These are phyloP conservation scores for Ischnura elegans DNA, from an alignment of 2,888 invertebrate genomes.

Conservation along the genomic window DNA sequence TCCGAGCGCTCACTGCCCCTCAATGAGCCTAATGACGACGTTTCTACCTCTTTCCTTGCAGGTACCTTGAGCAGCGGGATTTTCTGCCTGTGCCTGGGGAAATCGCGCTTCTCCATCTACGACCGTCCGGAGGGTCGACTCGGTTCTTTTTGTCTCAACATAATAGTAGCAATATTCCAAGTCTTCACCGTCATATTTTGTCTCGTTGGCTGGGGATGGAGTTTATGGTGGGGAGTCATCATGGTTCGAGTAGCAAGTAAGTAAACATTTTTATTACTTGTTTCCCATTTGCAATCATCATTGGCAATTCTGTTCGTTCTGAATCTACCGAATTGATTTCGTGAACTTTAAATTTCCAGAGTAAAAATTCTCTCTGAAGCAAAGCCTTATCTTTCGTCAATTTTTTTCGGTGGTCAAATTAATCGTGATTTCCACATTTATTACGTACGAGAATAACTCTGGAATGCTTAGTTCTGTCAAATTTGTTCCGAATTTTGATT, in stretches of 20 bases:
- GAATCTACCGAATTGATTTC: no score
- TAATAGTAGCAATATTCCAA: constrained; percentile 92
- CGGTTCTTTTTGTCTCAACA: constrained; percentile 91
- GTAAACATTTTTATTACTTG: constrained; percentile 76
- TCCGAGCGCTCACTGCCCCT: no score
- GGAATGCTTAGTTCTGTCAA: no score
- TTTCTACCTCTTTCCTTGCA: constrained; percentile 77
- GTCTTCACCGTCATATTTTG: constrained; percentile 96
- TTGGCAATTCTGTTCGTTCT: no score
- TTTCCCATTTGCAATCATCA: neutral
- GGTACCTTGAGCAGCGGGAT: constrained; percentile 94
- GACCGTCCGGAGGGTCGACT: constrained; percentile 88
- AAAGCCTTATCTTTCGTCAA: no score
- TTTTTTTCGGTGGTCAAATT: no score
- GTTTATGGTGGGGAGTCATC: constrained; percentile 98
- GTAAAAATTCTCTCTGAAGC: no score
- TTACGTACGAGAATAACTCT: no score
- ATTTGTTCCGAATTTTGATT: no score
- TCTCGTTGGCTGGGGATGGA: constrained; percentile 98
- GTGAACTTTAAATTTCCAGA: no score
- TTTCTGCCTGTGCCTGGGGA: constrained; percentile 92
- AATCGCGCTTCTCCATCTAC: constrained; percentile 90
- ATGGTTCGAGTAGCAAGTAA: constrained; percentile 94
- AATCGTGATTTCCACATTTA: no score
- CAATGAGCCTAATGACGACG: neutral